Evolutionary conservation across 2,888 invertebrate genomes (phyloP).

Genomic region (Phengaris arion): DNA sequence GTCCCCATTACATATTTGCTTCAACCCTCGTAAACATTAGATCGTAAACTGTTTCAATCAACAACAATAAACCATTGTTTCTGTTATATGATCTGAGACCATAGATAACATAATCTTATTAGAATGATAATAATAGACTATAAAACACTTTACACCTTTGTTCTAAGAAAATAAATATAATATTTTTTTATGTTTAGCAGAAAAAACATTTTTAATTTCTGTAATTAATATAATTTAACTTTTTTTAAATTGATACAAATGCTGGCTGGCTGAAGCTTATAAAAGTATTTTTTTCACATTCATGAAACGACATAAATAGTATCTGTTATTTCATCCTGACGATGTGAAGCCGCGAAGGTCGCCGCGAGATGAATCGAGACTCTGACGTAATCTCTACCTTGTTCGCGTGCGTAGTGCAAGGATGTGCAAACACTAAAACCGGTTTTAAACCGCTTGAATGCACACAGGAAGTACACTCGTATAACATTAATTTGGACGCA

Average conservation of each 20-base stretch:
- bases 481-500: neutral
- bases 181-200: neutral
- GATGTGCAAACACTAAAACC: slow-evolving; percentile 4
- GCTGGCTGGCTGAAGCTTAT: too few relatives aligned
- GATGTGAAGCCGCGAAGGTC: slow-evolving; percentile 27
- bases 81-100: neutral
- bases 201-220: too few relatives aligned
- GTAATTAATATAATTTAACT: too few relatives aligned
- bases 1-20: neutral
- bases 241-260: too few relatives aligned
- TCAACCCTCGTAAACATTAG: neutral
- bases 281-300: too few relatives aligned
- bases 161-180: neutral
- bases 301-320: neutral
- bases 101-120: slow-evolving; percentile 15
- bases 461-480: neutral
- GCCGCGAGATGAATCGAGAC: slow-evolving; percentile 19
- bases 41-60: neutral
- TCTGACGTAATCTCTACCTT: slow-evolving; percentile 20
- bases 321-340: neutral
- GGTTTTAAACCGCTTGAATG: neutral
- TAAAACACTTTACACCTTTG: slow-evolving; percentile 2
- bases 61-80: neutral
- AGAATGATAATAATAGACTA: neutral
- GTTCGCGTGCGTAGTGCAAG: neutral